Evolutionary conservation across 2,113 vertebrate genomes (phyloP).

Genomic region (Silurus meridionalis): DNA sequence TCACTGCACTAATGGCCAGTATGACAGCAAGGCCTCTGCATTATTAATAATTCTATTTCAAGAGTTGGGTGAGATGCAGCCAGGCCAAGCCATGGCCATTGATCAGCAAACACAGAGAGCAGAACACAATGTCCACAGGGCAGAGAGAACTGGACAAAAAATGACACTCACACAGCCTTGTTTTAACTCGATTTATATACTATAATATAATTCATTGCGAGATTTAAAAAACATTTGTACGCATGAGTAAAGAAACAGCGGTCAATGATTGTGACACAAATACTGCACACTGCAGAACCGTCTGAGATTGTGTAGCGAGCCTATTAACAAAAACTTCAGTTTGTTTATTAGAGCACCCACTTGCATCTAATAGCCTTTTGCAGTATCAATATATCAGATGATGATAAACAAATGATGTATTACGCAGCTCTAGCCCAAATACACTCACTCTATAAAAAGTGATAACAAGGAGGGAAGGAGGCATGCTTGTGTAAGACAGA

Average conservation of each 20-base stretch:
- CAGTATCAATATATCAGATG: constrained; percentile 29
- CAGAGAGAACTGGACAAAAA: constrained; percentile 32
- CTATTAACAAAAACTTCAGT: constrained; percentile 19
- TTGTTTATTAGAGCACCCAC: constrained; percentile 19
- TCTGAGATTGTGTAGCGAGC: neutral
- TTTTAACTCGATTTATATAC: neutral
- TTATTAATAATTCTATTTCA: constrained; percentile 78
- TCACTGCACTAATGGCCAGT: constrained; percentile 69
- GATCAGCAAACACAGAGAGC: constrained; percentile 67
- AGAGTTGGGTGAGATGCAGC: constrained; percentile 54
- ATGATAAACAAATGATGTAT: constrained; percentile 31
- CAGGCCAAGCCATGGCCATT: constrained; percentile 64
- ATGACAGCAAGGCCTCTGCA: constrained; percentile 70
- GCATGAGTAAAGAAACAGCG: neutral
- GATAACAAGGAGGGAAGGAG: constrained; percentile 17
- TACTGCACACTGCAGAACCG: neutral
- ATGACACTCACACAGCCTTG: neutral
- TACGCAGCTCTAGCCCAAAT: constrained; percentile 10
- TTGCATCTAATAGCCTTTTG: constrained; percentile 37
- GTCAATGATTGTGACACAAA: neutral
- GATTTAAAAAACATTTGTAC: neutral
- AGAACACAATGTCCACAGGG: constrained; percentile 36
- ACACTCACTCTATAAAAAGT: neutral
- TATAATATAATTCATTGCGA: neutral
- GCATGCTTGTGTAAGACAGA: constrained; percentile 11